Percentiles rank a stretch among this genome's conserved stretches.
phyloP scores from a whole-genome alignment of 2,888 invertebrate species.

The Phortica magna region DNA sequence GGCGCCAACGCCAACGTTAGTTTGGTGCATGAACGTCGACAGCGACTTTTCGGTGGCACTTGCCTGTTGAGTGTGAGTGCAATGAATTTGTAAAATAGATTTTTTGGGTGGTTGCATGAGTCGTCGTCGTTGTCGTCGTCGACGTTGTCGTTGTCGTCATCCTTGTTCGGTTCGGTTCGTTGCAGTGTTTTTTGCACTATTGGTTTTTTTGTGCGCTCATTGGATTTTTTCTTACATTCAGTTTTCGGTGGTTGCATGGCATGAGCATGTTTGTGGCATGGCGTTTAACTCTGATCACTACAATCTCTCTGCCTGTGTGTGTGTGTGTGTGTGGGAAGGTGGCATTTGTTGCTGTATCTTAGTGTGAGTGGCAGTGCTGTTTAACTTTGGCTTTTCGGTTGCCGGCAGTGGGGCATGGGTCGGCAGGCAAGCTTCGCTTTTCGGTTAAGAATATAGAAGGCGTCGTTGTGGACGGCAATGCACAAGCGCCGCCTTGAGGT shows the following conservation, averaged over 20 bases:
- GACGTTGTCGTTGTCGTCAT: slow-evolving; percentile 12
- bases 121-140: background rate
- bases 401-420: slow-evolving; percentile 13
- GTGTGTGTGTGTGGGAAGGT: slow-evolving; percentile 18
- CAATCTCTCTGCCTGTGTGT: slow-evolving; percentile 42
- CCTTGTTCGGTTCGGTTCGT: slow-evolving; percentile 30
- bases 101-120: slow-evolving; percentile 69
- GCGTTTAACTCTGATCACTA: background rate
- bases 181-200: slow-evolving; percentile 31
- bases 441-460: slow-evolving; percentile 2
- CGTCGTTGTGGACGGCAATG: background rate
- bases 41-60: slow-evolving; percentile 30
- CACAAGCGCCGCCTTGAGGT: slow-evolving; percentile 27
- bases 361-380: slow-evolving; percentile 45
- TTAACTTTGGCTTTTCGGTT: slow-evolving; percentile 43
- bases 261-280: slow-evolving; percentile 8
- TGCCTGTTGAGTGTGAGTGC: slow-evolving; percentile 43
- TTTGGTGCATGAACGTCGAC: slow-evolving; percentile 51
- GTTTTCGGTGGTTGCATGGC: slow-evolving; percentile 19
- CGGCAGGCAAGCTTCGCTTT: background rate
- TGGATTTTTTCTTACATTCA: slow-evolving; percentile 10
- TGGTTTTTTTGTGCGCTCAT: slow-evolving; percentile 35
- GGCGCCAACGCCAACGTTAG: slow-evolving; percentile 38
- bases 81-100: slow-evolving; percentile 72
- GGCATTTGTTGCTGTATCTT: slow-evolving; percentile 11